Evolutionary conservation across 2,888 invertebrate genomes (phyloP), one percentile per base, ranked within the genome.

Genomic region (Chrysolina americana): DNA sequence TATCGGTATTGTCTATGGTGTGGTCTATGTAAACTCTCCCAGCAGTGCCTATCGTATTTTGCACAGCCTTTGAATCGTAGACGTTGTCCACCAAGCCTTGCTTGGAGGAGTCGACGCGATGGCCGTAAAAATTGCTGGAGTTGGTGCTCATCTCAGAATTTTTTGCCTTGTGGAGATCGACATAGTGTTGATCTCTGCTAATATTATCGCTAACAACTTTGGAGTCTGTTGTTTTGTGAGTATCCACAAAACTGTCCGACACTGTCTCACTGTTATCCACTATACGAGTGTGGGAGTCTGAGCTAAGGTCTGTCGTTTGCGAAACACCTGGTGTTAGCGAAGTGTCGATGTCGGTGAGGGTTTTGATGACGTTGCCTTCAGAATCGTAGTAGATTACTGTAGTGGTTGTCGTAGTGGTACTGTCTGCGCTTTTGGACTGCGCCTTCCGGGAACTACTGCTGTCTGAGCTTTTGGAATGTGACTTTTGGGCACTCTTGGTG

Each of bases 1-100:
- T 78, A 80, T 88, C 86, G 47, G 82, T 87, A n/a, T 83, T 81
- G 82, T 90, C 90, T 79, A 89, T 88, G 72, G 89, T 83, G 65
- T 79, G 76, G 80, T 90, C 90, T 82, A 89, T 88, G 80, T 90
- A 88, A 79, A 91, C 89, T 56, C 86, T 89, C 6, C 89, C 89
- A 77, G 73, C 83, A 15, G 85, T 84, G 50, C 87, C 87, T 56
- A 87, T 88, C 17, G 87, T 87, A 71, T 87, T 88, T 79, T 88
- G 87, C 15, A 85, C 82, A 41, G 88, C 87, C 53, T 79, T 85
- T 15, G 86, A 83, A 70, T 87, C 87, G 71, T 87, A 87, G 6
- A 85, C 85, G 68, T 87, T 87, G 65, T 80, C 80, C 1, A 87
- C 87, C 10, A 84, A 15, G 5, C 85, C 86, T 23, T 77, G 81